phyloP scores from a whole-genome alignment of 2,113 vertebrate genomes.

The Sylvia atricapilla region DNA sequence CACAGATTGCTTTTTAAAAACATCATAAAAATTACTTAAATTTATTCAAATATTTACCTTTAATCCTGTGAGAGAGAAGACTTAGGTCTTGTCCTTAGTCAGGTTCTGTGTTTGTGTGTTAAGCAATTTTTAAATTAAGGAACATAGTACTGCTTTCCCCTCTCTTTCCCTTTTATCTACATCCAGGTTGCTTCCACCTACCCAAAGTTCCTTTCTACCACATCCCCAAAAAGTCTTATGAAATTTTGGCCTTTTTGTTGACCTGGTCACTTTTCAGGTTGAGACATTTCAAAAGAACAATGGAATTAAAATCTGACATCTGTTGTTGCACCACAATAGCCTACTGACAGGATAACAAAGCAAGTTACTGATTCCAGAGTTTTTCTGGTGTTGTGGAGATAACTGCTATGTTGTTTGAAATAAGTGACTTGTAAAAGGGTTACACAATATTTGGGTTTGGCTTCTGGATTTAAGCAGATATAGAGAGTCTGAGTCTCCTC shows the following conservation, averaged over 20 bases:
- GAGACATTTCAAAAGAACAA: not conserved
- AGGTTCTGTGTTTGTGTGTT: not conserved
- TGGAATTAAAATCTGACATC: not conserved
- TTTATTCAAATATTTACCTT: constrained; percentile 36
- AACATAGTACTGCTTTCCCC: not conserved
- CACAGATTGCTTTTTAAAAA: not conserved
- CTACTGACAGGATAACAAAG: not conserved
- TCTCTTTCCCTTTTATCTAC: constrained; percentile 3
- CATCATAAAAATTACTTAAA: not conserved
- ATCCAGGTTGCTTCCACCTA: not conserved
- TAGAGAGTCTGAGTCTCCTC: not conserved
- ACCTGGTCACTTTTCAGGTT: not conserved
- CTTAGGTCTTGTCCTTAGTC: not conserved
- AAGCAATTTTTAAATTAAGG: not conserved
- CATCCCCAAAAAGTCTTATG: not conserved
- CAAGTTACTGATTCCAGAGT: not conserved
- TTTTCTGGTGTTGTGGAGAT: not conserved
- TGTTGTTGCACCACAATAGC: not conserved
- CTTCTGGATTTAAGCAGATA: not conserved
- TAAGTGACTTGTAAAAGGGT: not conserved
- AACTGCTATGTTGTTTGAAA: not conserved
- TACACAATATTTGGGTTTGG: not conserved
- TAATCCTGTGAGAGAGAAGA: not conserved
- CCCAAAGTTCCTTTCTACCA: not conserved
- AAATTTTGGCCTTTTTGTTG: not conserved